phyloP scores from a whole-genome alignment of 2,797 vertebrate species.

The Chaenodraco wilsoni region DNA sequence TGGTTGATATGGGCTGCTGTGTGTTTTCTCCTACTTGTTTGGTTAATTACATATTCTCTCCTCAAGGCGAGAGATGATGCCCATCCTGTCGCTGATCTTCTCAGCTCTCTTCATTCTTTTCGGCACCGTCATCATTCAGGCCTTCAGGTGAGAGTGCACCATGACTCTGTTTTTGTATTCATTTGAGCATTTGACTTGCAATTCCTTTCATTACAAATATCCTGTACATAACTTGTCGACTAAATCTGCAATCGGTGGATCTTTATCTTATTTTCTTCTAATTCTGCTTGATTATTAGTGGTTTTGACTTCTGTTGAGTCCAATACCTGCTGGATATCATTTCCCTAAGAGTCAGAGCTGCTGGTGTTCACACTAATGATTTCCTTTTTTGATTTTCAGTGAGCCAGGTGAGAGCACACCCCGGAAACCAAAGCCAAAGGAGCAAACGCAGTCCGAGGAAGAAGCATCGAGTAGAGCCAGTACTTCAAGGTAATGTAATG shows the following conservation, averaged over 20 bases:
- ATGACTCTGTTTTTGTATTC: not conserved
- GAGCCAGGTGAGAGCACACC: constrained; percentile 90
- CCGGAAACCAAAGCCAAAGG: constrained; percentile 83
- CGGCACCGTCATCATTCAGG: constrained; percentile 94
- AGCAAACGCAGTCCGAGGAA: constrained; percentile 76
- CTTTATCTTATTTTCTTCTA: not conserved
- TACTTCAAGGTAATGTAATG: constrained; percentile 80
- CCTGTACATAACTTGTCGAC: not conserved
- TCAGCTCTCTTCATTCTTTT: constrained; percentile 96
- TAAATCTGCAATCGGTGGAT: not conserved
- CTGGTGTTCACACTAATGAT: not conserved
- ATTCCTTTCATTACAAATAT: not conserved
- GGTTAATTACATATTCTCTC: not conserved
- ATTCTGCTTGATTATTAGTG: not conserved
- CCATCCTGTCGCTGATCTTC: constrained; percentile 94
- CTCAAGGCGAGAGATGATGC: constrained; percentile 96
- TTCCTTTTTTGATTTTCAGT: constrained; percentile 71
- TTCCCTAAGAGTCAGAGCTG: not conserved
- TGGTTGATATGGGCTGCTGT: not conserved
- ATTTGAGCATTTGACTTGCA: not conserved
- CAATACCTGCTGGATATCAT: not conserved
- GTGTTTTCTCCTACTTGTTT: constrained; percentile 6
- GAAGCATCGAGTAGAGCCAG: constrained; percentile 71
- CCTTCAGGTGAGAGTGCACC: constrained; percentile 88
- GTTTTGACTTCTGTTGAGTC: not conserved